Evolutionary conservation across 1,140 invertebrate species (phyloP), one percentile per base, ranked within the genome.

Genomic region (Solenopsis fugax): DNA sequence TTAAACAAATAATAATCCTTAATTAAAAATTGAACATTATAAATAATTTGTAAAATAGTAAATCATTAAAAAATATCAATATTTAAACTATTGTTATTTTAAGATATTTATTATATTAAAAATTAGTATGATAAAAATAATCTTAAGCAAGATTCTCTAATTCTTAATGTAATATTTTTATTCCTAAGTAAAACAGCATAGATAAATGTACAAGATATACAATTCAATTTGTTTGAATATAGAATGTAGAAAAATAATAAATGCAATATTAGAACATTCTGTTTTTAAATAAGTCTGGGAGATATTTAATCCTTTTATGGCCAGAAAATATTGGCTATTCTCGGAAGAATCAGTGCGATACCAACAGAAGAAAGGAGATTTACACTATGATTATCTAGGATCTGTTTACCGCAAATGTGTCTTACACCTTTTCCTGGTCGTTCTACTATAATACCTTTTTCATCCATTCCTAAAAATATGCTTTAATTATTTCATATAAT

Each of bases 361-460:
- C 97, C 94, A 58, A 98, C 96, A 78, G 96, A 97, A 0, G 98
- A 97, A 71, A 99, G 95, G 21, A 99, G 96, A 95, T 99, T 99
- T 0, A 99, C 98, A 94, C 97, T 97, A 92, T 99, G 98, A 94
- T 99, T 99, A 93, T 99, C 98, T n/a, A 99, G 94, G 64, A 98
- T 94, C 88, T 96, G 96, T 82, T 96, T 94, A 34, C 98, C 98
- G 93, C 97, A 96, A 72, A 99, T 98, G 92, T 98, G 96, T 82
- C 96, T 96, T 0, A 98, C 96, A 41, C 96, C 96, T 88, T 96
- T 95, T 29, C 97, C 97, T 29, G 97, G 97, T 52, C 96, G 95
- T 82, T 98, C 97, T 0, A 98, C 98, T 87, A 99, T 96, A 89
- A 96, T 96, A 45, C 97, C 97, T 67, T 96, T 96, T 89, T 96